A percentile compares a stretch with the other conserved stretches of the same genome.
Evolutionary conservation across 2,797 vertebrate genomes (phyloP).

Genomic region (Malurus leucopterus): DNA sequence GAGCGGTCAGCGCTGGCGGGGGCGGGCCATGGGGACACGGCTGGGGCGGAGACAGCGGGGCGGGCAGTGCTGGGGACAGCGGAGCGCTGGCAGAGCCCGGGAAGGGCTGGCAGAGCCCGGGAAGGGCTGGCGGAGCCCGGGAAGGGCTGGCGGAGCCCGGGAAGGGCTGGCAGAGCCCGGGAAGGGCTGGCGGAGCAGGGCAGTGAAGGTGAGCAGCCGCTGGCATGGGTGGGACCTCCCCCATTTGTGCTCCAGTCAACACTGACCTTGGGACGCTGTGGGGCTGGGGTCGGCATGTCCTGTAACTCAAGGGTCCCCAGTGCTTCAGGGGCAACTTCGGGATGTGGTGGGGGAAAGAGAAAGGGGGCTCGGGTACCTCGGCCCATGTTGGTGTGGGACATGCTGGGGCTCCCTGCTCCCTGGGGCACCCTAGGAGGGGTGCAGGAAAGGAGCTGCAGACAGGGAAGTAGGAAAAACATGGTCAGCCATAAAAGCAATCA

Average conservation of each 20-base stretch:
- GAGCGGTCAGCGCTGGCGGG: background rate
- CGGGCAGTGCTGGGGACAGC: fast-evolving
- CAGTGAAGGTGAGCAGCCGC: background rate
- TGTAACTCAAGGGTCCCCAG: background rate
- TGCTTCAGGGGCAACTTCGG: background rate
- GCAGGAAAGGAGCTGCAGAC: background rate
- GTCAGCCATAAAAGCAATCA: fast-evolving
- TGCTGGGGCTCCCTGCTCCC: too few relatives aligned
- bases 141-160: background rate
- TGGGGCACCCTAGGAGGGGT: background rate
- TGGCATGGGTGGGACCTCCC: background rate
- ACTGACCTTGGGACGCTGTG: background rate
- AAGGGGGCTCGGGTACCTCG: background rate
- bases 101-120: background rate
- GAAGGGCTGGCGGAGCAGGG: background rate
- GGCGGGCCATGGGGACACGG: background rate
- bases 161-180: background rate
- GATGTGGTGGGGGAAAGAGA: too few relatives aligned
- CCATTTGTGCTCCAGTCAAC: fast-evolving
- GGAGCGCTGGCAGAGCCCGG: background rate
- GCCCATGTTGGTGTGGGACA: background rate
- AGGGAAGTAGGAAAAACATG: background rate
- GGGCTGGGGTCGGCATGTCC: background rate
- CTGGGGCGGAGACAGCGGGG: background rate
- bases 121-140: background rate